These are phyloP conservation scores for Rhabditoides inermis DNA, from an alignment of 2,888 invertebrate species.

Conservation along the genomic window DNA sequence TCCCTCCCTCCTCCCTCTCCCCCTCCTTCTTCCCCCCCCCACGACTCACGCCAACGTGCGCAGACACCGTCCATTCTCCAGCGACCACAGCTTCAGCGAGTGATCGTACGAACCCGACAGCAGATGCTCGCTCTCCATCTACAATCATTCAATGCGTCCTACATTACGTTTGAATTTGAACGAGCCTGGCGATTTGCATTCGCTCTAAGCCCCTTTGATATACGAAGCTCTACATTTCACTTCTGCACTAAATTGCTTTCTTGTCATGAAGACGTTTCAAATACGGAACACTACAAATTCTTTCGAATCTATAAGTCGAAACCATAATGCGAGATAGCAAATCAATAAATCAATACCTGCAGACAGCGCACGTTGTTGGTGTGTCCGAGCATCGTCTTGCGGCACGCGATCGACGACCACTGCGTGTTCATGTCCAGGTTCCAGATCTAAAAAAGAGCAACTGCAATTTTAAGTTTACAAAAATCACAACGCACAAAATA, in stretches of 20 bases:
- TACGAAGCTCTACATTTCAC: no score
- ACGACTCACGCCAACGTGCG: conserved; percentile 53
- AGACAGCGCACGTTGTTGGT: conserved; percentile 57
- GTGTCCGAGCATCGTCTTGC: conserved; percentile 59
- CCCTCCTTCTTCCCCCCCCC: conserved; percentile 2
- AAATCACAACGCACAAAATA: no score
- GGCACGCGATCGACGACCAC: conserved; percentile 59
- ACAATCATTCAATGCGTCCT: background rate
- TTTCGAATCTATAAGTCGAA: no score
- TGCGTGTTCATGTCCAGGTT: conserved; percentile 55
- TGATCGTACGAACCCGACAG: conserved; percentile 59
- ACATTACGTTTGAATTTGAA: no score
- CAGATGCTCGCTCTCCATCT: conserved; percentile 54
- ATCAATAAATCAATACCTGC: conserved; percentile 51
- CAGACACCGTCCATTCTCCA: conserved; percentile 55
- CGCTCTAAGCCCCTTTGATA: no score
- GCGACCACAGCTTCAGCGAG: conserved; percentile 57
- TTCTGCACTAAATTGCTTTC: background rate
- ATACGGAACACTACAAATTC: no score
- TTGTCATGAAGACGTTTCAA: background rate
- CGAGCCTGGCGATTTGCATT: no score
- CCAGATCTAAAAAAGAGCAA: conserved; percentile 56
- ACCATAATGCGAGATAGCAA: background rate
- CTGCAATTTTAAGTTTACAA: no score
- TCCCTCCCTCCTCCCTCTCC: no score